Evolutionary conservation across 2,113 vertebrate species (phyloP), one percentile per base, ranked within the genome.

Genomic region (Polyodon spathula): DNA sequence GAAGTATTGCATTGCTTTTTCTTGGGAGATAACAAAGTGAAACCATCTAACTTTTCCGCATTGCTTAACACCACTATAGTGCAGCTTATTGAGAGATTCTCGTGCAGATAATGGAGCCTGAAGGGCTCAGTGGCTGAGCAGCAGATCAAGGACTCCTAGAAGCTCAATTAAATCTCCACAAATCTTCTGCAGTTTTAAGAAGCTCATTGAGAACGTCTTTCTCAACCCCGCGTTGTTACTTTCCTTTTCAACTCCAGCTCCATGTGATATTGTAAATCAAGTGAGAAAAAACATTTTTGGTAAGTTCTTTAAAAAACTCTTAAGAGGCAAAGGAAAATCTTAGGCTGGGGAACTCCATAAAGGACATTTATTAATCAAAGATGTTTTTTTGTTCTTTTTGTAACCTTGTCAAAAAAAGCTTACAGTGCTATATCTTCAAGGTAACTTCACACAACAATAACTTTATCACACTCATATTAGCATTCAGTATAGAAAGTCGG

Each of bases 1-100:
- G 65, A 52, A 65, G 46, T 52, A 48, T 60, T 67, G 57, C 58
- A 65, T 65, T 14, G 6, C 27, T 56, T 67, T 39, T 44, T 50
- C 61, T 44, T 41, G 8, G 38, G 17, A 65, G 38, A 60, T 9
- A 6, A 57, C 42, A 43, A 9, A 7, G 40, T 50, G 53, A 15
- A 37, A 14, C 6, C n/a, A 10, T 53, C 48, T 16, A 40, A n/a
- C 52, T 17, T 9, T 10, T 3, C 59, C 57, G 41, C 57, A 65
- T 64, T 67, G 63, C 50, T 59, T 42, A 50, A 53, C 52, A 15
- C 37, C 16, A 65, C 56, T 14, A 56, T 44, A n/a, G 43, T n/a
- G n/a, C n/a, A n/a, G n/a, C n/a, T n/a, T n/a, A n/a, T n/a, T n/a
- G n/a, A n/a, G n/a, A n/a, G n/a, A n/a, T n/a, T 55, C 55, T 70